Base-by-base conservation (phyloP, 2,797 vertebrate species). In the Chromis chromis region DNA sequence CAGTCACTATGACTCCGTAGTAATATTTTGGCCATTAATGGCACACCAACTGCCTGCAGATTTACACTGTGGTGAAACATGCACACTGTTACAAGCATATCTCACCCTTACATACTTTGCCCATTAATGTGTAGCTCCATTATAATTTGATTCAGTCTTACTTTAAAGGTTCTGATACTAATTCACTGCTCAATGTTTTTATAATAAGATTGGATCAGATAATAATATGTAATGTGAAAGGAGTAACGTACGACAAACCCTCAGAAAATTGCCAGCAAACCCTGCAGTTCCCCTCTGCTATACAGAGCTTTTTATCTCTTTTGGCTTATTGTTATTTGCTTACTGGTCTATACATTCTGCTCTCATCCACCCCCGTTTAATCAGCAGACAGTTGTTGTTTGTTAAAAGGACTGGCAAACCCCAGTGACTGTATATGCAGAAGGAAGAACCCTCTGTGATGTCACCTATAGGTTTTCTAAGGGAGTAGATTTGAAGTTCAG, bases 1-100 rank as follows among this genome's bases (percentile, higher is more conserved):
- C 3, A 1, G 62, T 65, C 17, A 10, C 42, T 61, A 25, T 50
- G 31, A 67, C 42, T 44, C 39, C 49, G 28, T 63, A 9, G 54
- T 55, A 61, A 85, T 67, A 78, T 89, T 70, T 81, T 28, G 68
- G 61, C 6, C 16, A 59, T 67, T 70, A 70, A 17, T 48, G 50
- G 54, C 49, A 69, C 48, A 67, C 58, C 25, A 42, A 28, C 31
- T 69, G 52, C 69, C 59, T n/a, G 65, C 69, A 42, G 22, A 78
- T 67, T 59, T 52, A 46, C 16, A 14, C 31, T 42, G 63, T 2
- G 3, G 52, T 65, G 49, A 65, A 65, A 59, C 25, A 24, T 40
- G 39, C 7, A 11, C 14, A 27, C 14, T 31, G 17, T 31, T n/a
- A 31, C 61, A 28, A 21, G 46, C 8, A 40, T 16, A 19, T 48